These are phyloP conservation scores for Drosophila percnosoma DNA, from an alignment of 2,888 invertebrate species.

Conservation along the genomic window DNA sequence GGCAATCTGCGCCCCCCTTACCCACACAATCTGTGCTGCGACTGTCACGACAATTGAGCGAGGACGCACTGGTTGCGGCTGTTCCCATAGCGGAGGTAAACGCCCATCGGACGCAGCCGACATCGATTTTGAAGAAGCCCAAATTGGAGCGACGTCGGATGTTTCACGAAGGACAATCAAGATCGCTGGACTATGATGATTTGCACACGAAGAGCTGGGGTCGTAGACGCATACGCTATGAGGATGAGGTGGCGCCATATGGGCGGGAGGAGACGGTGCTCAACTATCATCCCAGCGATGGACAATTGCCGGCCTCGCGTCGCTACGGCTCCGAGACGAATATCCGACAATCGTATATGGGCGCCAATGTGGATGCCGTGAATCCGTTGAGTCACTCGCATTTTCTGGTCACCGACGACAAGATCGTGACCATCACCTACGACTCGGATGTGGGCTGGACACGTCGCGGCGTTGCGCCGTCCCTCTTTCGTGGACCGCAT, in stretches of 20 bases:
- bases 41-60: slow-evolving; percentile 81
- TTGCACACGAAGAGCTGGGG: slow-evolving; percentile 83
- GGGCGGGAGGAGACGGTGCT: slow-evolving; percentile 12
- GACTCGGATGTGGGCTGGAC: slow-evolving; percentile 85
- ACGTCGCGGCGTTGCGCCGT: slow-evolving; percentile 83
- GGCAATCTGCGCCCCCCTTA: slow-evolving; percentile 71
- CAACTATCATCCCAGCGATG: slow-evolving; percentile 35
- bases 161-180: slow-evolving; percentile 82
- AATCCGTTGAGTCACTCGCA: slow-evolving; percentile 85
- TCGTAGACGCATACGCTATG: slow-evolving; percentile 83
- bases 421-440: slow-evolving; percentile 85
- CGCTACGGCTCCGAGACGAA: slow-evolving; percentile 84
- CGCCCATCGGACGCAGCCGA: slow-evolving; percentile 74
- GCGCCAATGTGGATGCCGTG: slow-evolving; percentile 81
- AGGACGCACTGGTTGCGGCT: slow-evolving; percentile 82
- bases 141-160: slow-evolving; percentile 81
- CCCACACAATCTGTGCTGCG: slow-evolving; percentile 81
- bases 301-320: slow-evolving; percentile 52
- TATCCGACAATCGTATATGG: slow-evolving; percentile 84
- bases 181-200: slow-evolving; percentile 84
- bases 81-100: slow-evolving; percentile 82
- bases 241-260: slow-evolving; percentile 77
- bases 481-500: slow-evolving; percentile 81
- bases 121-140: slow-evolving; percentile 83
- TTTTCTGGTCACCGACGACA: slow-evolving; percentile 85